Evolutionary conservation across 37 sponge, comb jelly and placozoan genomes (phyloP), one percentile per base, ranked within the genome.

Genomic region (Agelas oroides): DNA sequence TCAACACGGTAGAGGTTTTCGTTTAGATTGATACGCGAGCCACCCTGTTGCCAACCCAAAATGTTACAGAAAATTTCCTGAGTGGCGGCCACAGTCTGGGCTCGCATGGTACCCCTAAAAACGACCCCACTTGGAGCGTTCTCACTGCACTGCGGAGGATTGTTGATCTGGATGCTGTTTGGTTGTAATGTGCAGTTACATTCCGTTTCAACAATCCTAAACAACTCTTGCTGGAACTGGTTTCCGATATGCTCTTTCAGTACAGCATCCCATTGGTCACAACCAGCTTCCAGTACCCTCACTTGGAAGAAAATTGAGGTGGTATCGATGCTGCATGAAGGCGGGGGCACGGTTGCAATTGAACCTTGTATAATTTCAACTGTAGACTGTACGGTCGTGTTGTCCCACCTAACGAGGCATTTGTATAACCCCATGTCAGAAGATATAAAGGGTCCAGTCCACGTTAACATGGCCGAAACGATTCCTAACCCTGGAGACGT

Each of bases 21-120:
- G 39, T 81, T 70, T 1, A 81, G 38, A 14, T n/a, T n/a, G 2
- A 81, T 20, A 24, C 55, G 39, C 12, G 81, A 59, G 27, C 59
- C 58, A 13, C 33, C 1, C 6, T 52, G 69, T 11, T 65, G 76
- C 84, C 84, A 84, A 20, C 20, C 11, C 8, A 36, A 25, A 16
- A 84, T 56, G 12, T 75, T 30, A 55, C 84, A 75, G 55, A 66
- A 75, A 3, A 84, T 62, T 0, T 57, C n/a, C 53, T 75, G 68
- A 5, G 84, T 84, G 23, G 15, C 18, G 23, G 36, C 5, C 46
- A 36, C 67, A 1, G 40, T 28, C 0, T 2, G 0, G 46, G 84
- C 28, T 46, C 60, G 52, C 2, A 84, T 65, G 2, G 32, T 1
- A 18, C 84, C 84, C 1, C 76, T n/a, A 24, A 84, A 65, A n/a